Evolutionary conservation across 23 tunicate genomes (phyloP), one percentile per base, ranked within the genome.

Genomic region (Phallusia fumigata): DNA sequence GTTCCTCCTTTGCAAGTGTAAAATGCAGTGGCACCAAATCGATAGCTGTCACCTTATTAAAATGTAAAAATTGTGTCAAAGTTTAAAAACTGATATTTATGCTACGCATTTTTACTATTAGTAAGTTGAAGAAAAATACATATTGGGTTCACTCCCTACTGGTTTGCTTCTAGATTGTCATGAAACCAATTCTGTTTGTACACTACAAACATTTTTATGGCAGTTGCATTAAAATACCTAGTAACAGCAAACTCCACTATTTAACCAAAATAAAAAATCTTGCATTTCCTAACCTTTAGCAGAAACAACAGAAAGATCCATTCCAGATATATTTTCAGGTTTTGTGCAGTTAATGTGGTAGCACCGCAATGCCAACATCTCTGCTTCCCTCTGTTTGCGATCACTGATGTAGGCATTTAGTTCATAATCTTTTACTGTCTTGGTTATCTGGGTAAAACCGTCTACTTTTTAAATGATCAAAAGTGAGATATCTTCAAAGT

Each of bases 1-100:
- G 87, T 84, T 49, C 97, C 97, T 45, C 19, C 1, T 47, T 51
- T 33, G 81, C 96, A 91, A 10, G 84, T 65, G 69, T 82, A 91
- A 0, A 84, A 76, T 15, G 77, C 96, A 24, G 5, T 79, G 21
- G 84, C 76, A 0, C 79, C 86, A 36, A 36, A 90, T 15, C 32
- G 40, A 64, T 81, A 86, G 18, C 35, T 26, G 19, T 73, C 78
- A 36, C 32, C 85, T 82, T 51, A 40, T 3, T 40, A 40, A 5
- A 40, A 3, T 40, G n/a, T n/a, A n/a, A n/a, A n/a, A n/a, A n/a
- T n/a, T n/a, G n/a, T n/a, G n/a, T n/a, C n/a, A n/a, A n/a, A n/a
- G n/a, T n/a, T n/a, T n/a, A n/a, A n/a, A n/a, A n/a, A n/a, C n/a
- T n/a, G n/a, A n/a, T n/a, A n/a, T n/a, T n/a, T n/a, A n/a, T n/a